Evolutionary conservation across 2,797 vertebrate species (phyloP).

Genomic region (Xyrichtys novacula): DNA sequence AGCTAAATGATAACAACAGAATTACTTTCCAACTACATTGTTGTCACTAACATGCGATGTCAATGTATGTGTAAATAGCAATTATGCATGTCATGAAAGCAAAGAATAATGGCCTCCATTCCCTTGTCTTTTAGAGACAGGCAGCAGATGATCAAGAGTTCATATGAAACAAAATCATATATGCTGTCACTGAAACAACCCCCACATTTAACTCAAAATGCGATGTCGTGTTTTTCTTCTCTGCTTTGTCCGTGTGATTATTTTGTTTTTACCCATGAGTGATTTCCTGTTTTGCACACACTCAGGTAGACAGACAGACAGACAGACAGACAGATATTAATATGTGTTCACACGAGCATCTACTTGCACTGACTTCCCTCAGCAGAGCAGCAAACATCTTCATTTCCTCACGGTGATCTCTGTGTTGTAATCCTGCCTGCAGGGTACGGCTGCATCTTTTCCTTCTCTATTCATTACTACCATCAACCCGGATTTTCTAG

Average conservation of each 20-base stretch:
- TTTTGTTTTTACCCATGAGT: conserved; percentile 3
- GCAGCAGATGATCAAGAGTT: too few relatives aligned
- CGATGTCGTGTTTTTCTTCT: not conserved
- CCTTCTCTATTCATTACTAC: conserved; percentile 48
- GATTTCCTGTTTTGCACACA: conserved; percentile 8
- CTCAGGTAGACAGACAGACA: conserved; percentile 5
- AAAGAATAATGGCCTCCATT: too few relatives aligned
- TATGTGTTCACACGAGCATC: not conserved
- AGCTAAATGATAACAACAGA: too few relatives aligned
- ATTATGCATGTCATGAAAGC: too few relatives aligned
- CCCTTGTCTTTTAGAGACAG: too few relatives aligned
- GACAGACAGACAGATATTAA: not conserved
- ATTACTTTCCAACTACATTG: too few relatives aligned
- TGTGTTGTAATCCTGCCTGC: conserved; percentile 52
- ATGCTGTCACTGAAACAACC: not conserved
- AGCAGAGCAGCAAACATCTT: conserved; percentile 34
- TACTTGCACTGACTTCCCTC: conserved; percentile 9
- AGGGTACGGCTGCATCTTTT: conserved; percentile 35
- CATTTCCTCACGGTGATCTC: conserved; percentile 48
- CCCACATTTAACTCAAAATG: not conserved
- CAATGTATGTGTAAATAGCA: too few relatives aligned
- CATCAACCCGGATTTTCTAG: conserved; percentile 40
- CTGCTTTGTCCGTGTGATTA: not conserved
- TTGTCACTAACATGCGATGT: too few relatives aligned
- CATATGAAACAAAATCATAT: too few relatives aligned